Base-by-base conservation (phyloP, 1,140 invertebrate genomes). In the Diachasma alloeum region DNA sequence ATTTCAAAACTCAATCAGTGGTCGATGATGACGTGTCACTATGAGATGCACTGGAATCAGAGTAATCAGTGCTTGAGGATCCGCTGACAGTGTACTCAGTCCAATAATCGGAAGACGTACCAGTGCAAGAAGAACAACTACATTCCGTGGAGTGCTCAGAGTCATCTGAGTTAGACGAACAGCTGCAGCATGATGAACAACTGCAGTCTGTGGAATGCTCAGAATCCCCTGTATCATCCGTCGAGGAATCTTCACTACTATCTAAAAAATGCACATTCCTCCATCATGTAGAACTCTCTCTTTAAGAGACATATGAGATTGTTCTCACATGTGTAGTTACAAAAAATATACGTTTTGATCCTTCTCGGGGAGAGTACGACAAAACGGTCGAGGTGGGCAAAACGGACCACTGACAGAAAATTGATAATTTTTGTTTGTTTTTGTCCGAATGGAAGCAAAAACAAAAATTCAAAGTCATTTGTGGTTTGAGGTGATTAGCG, bases 141-240 rank as follows among this genome's bases (percentile, higher is more conserved):
- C 69, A 72, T 9, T 48, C 44, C 13, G 75, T 76, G 26, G 67
- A 44, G 48, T 56, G 44, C 42, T 76, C 74, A 31, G 44, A 56
- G 31, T 11, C 37, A 31, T 66, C 48, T 69, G 26, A 69, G 56
- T 76, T 0, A 70, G 11, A 42, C 10, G 37, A 70, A 19, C 15
- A 37, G 24, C 24, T 53, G 17, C 13, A n/a, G 24, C 69, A 72
- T 46, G 69, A 72, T 0, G 69, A 72, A 26, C 69, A 70, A 17
- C 68, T 70, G 17, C 68, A 72, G 42, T 48, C 44, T 36, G 75
- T 71, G 48, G 68, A 48, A 59, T 63, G 31, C 59, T 76, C 75
- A 42, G 68, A 63, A 42, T 26, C 56, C 48, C 46, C 56, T 70
- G 36, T 56, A 71, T 76, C 68, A 48, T 71, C 69, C n/a, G 68